Conservation (phyloP, 1,140 invertebrate genomes). For the Ceratitis capitata region DNA sequence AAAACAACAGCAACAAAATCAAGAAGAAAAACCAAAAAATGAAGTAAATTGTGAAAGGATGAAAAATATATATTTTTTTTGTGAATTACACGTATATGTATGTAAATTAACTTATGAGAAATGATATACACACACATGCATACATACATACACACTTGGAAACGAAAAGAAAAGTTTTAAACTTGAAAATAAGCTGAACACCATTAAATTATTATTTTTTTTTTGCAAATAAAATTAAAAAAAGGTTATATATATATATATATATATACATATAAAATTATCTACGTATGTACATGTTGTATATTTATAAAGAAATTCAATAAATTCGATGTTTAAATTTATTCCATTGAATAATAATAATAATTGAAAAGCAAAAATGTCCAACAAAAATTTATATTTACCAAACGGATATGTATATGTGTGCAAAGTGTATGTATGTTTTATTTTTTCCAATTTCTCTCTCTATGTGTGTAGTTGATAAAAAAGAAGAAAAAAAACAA, state of each 20-base stretch:
- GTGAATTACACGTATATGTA: constrained; percentile 21
- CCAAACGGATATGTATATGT: too few species aligned
- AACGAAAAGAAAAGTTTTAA: constrained; percentile 35
- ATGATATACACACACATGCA: not conserved
- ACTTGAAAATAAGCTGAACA: not conserved
- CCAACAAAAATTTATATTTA: not conserved
- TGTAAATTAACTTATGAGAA: not conserved
- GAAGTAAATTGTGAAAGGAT: not conserved
- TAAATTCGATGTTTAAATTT: not conserved
- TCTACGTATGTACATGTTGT: not conserved
- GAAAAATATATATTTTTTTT: not conserved
- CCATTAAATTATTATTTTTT: constrained; percentile 17
- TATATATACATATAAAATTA: not conserved
- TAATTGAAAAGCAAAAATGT: not conserved
- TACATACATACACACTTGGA: not conserved
- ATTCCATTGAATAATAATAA: not conserved
- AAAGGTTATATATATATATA: not conserved
- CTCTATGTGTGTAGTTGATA: constrained; percentile 21
- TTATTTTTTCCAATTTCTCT: too few species aligned
- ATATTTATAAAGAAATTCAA: not conserved
- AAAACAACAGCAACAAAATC: not conserved
- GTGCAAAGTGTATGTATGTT: not conserved
- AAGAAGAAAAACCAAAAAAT: not conserved
- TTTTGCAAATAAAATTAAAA: constrained; percentile 4
- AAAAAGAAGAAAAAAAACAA: not conserved